Evolutionary conservation across 2,797 vertebrate genomes (phyloP), one percentile per base, ranked within the genome.

Genomic region (Ara ararauna): DNA sequence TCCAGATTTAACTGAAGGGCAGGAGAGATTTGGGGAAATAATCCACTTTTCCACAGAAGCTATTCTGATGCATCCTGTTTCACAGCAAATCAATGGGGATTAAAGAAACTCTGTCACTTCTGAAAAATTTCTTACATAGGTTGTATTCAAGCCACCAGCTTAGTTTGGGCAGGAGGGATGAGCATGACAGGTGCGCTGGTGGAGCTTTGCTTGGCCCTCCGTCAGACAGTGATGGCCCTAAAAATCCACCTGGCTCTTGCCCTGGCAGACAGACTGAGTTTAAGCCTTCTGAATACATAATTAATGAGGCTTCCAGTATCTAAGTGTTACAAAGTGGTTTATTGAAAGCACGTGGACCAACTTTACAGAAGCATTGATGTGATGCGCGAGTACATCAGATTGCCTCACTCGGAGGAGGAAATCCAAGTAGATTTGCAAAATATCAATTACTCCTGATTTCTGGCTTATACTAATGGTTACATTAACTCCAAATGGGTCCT

Each of bases 21-120:
- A 47, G 89, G 32, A 79, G 75, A 58, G 75, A 62, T 87, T 72
- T 82, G 90, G 75, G 60, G 94, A 27, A 77, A 68, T 91, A 94
- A 96, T 96, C 90, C 60, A 27, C 29, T 87, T 94, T 51, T 89
- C 90, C 89, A 66, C 2, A 0, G 78, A 47, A 50, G 78, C 88
- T 82, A 13, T 24, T 78, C 78, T 53, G 61, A 50, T 30, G 72
- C 78, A 73, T 56, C 48, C 78, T 21, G 10, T 68, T 85, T 84
- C 75, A 17, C 66, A n/a, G 65, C 75, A 76, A 85, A 94, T 91
- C 85, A 5, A 18, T 1, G 32, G 26, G 85, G 78, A 66, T 95
- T 87, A 83, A 90, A 65, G 53, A 54, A 58, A 32, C 0, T 38
- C 83, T 48, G 85, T 75, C 81, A 24, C 30, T 51, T 1, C 66